A percentile compares a stretch with the other conserved stretches of the same genome.
These are phyloP conservation scores for Phymorhynchus buccinoides DNA, from an alignment of 1,140 invertebrate species.

Conservation along the genomic window DNA sequence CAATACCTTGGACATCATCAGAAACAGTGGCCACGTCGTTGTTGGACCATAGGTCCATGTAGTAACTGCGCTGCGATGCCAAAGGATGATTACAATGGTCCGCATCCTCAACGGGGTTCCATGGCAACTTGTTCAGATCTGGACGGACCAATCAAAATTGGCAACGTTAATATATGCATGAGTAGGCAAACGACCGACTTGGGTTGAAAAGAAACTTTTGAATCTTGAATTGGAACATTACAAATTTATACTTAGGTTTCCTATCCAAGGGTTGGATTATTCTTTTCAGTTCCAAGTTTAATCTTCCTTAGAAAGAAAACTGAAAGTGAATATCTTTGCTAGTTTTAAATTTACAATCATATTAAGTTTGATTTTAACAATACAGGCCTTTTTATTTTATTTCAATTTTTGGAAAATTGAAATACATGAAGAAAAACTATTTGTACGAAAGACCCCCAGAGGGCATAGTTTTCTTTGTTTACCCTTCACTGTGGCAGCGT, in stretches of 20 bases:
- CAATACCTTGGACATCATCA: slow-evolving; percentile 38
- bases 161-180: too few species aligned
- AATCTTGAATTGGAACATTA: too few species aligned
- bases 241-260: too few species aligned
- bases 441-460: neutral
- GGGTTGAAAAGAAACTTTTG: too few species aligned
- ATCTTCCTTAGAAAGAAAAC: neutral
- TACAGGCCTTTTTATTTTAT: too few species aligned
- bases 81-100: slow-evolving; percentile 37
- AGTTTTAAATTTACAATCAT: neutral
- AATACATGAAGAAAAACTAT: neutral
- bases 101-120: neutral
- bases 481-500: neutral
- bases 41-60: slow-evolving; percentile 50
- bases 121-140: slow-evolving; percentile 33
- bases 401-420: neutral
- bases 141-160: too few species aligned
- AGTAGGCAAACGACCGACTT: too few species aligned
- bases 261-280: too few species aligned
- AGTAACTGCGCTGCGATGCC: slow-evolving; percentile 47
- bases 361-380: neutral
- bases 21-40: slow-evolving; percentile 39
- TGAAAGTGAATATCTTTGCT: neutral
- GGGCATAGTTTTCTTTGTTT: neutral
- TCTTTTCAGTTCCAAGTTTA: too few species aligned